Evolutionary conservation across 2,797 vertebrate species (phyloP), one percentile per base, ranked within the genome.

Genomic region (Eospalax fontanierii): DNA sequence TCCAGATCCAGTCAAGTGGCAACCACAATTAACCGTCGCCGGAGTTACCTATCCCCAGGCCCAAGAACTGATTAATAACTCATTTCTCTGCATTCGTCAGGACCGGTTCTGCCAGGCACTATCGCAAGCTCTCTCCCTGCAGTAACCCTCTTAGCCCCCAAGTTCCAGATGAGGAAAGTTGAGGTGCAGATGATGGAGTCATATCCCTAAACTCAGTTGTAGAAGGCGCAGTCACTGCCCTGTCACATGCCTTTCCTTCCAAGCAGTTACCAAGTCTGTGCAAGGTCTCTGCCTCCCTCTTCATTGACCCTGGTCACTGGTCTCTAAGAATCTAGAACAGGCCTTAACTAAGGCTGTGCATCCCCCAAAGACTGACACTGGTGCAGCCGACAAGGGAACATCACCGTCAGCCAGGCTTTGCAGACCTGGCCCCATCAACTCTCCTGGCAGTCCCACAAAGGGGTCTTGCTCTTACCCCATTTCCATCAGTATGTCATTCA

Each of bases 321-420:
- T 83, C 15, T 68, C 57, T 43, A 2, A 38, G 30, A 9, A 1
- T 24, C 75, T 14, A 1, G 12, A 33, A 50, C 54, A 5, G 4
- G 85, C 28, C 50, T 35, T 88, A 28, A 26, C 16, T 12, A 46
- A 87, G 70, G 38, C 59, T n/a, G 18, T n/a, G 46, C n/a, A 14
- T 30, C 46, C 35, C 14, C 4, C 43, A 38, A 79, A 26, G 40
- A 54, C 14, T 54, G 50, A 21, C 9, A 22, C 19, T 40, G 26
- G 14, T 40, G 0, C 0, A 0, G 59, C 87, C 66, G 59, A 0
- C 30, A 2, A 1, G 6, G 14, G 19, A 1, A 54, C 19, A 6
- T 46, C 82, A n/a, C n/a, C 38, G 22, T 10, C 2, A 35, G 18
- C 86, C 68, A 76, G 4, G 7, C 82, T 8, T 2, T 80, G 21